phyloP scores from a whole-genome alignment of 2,888 invertebrate species.

The Yponomeuta sedellus region DNA sequence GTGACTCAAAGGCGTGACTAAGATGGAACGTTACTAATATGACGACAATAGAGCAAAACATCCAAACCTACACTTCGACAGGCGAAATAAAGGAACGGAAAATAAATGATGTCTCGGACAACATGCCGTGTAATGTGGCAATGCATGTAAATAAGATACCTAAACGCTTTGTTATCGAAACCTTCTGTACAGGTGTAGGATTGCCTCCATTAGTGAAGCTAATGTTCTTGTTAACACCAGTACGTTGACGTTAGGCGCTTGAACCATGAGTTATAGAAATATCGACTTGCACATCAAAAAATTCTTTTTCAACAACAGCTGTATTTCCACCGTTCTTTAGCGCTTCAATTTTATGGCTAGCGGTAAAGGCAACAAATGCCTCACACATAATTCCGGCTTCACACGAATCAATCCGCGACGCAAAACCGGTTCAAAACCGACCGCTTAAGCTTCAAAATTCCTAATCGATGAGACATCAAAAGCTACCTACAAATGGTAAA shows the following conservation, averaged over 20 bases:
- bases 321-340: background rate
- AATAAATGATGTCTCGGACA: constrained; percentile 35
- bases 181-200: constrained; percentile 50
- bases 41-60: constrained; percentile 16
- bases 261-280: constrained; percentile 12
- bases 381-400: no score
- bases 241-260: constrained; percentile 38
- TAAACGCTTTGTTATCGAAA: constrained; percentile 17
- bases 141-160: constrained; percentile 34
- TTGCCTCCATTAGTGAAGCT: constrained; percentile 25
- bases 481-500: constrained; percentile 5
- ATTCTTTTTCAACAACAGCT: background rate
- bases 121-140: constrained; percentile 28
- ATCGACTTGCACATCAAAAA: background rate
- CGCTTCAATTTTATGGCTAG: background rate
- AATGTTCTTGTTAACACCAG: constrained; percentile 28
- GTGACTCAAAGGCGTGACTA: background rate
- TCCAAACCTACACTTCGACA: constrained; percentile 33
- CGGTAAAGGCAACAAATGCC: no score
- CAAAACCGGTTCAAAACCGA: background rate
- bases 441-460: constrained; percentile 3
- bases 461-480: background rate
- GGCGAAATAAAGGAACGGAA: constrained; percentile 37
- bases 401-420: background rate
- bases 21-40: constrained; percentile 3